Base-by-base conservation (phyloP, 2,113 vertebrate species). In the Mugil cephalus region DNA sequence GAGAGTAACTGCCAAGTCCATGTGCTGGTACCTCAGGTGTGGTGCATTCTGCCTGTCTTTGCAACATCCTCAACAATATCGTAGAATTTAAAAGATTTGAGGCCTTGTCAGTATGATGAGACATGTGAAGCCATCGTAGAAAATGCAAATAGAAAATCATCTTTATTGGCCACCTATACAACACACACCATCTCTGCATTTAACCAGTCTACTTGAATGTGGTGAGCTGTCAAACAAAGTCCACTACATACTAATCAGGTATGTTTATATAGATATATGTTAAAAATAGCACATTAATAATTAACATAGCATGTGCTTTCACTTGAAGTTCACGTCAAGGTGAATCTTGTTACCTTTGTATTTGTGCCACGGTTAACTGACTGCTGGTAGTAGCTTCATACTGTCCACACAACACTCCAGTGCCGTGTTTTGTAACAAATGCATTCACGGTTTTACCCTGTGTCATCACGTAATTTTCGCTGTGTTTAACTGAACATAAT, bases 1-100 rank as follows among this genome's bases (percentile, higher is more conserved):
- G 40, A 58, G 48, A 83, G 64, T 73, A 69, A 63, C 76, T 40
- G 34, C 21, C 48, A 36, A 58, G 61, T 65, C 61, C 69, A 71
- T 55, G 43, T 47, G 80, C 51, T 52, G 15, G 60, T 50, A 4
- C 42, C 36, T 19, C 69, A 24, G 15, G 40, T 2, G 24, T 47
- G 11, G 56, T n/a, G 47, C 13, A 35, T 48, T 40, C 39, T 43
- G 60, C 11, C 64, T 63, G 40, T 60, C 11, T 63, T 17, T 35
- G 39, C 40, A 13, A 24, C 40, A 13, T 14, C 43, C 24, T 30
- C 14, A 43, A n/a, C 11, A 8, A 56, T 0, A 24, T 59, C 8
- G n/a, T 17, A 34, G 30, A 17, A 1, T 40, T 55, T 18, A 48
- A 46, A 45, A 47, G 15, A 2, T 30, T 30, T 30, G 24, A 5